Conservation (phyloP, 2,797 vertebrate genomes). For the Eulemur albifrons region DNA sequence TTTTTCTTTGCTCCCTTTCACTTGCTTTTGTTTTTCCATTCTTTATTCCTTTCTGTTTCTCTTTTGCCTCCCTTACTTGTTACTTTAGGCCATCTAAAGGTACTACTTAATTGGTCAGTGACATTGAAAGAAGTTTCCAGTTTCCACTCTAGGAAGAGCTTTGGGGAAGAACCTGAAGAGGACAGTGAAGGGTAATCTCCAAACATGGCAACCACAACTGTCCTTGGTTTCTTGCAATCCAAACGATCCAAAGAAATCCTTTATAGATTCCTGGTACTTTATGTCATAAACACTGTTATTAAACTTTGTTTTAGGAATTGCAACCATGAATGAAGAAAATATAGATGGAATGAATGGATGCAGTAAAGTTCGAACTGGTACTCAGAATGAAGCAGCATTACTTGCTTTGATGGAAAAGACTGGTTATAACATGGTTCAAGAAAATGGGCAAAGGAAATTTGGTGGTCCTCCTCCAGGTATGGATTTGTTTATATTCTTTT, state of each 20-base stretch:
- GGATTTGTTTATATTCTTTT: constrained; percentile 47
- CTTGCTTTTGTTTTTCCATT: neutral
- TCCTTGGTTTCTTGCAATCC: neutral
- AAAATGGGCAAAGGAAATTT: constrained; percentile 96
- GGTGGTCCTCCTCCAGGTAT: constrained; percentile 96
- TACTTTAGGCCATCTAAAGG: neutral
- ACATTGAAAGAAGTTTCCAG: neutral
- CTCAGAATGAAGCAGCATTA: constrained; percentile 89
- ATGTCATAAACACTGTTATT: neutral
- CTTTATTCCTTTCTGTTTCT: neutral
- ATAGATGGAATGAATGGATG: constrained; percentile 77
- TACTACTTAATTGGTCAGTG: neutral
- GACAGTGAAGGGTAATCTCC: neutral
- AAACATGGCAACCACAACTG: neutral
- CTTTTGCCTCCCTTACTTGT: neutral
- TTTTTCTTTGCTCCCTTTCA: neutral
- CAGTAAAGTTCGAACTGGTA: constrained; percentile 80
- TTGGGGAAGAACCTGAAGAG: neutral
- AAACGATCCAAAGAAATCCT: neutral
- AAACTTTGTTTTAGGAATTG: constrained; percentile 75
- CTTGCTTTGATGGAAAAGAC: constrained; percentile 93
- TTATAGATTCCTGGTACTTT: neutral
- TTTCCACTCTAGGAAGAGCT: neutral
- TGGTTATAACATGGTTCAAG: constrained; percentile 95
- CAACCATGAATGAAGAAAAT: constrained; percentile 85